Base-by-base conservation (phyloP, 2,888 invertebrate species). In the Drosophila trichaetosa region DNA sequence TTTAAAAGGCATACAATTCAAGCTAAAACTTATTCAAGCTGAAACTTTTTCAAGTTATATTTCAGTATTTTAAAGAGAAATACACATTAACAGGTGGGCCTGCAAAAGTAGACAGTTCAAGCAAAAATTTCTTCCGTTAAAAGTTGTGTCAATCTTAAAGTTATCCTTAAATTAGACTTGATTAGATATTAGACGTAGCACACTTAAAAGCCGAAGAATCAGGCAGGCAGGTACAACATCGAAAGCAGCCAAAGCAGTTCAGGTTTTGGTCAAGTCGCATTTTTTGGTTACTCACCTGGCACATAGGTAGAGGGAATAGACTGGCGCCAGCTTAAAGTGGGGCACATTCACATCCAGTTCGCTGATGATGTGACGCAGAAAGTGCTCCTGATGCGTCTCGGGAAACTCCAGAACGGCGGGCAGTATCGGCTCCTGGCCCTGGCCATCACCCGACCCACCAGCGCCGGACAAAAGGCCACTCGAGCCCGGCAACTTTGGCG, bases 361-460 rank as follows among this genome's bases (percentile, higher is more conserved):
- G 40, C 97, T 95, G 91, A 99, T 96, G 77, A 98, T 96, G 49
- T 97, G 96, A 72, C 96, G 96, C 59, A 99, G 94, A 93, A 99
- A 98, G 82, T 97, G 96, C 91, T 98, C 98, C 94, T 99, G 99
- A 29, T 97, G 97, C 82, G 98, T 98, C 93, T 99, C 98, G 31
- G 98, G 96, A 93, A 99, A 98, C 94, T 99, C 99, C 82, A 99
- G 94, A 29, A 98, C 97, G 0, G 99, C 99, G 7, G 99, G 99
- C 80, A 99, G 94, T 86, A 98, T 98, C 29, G 97, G 96, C 93
- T 98, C 98, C 84, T 96, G 96, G 4, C 97, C 97, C 59, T 96
- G 94, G 13, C 95, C 89, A 60, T 92, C 91, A 5, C 80, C 69
- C 29, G 87, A 76, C 27, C 87, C 80, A 21, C 89, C 79, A 34